Percentiles rank a stretch among this genome's conserved stretches.
Conservation (phyloP, 2,797 vertebrate species). For the Remorina albescens region DNA sequence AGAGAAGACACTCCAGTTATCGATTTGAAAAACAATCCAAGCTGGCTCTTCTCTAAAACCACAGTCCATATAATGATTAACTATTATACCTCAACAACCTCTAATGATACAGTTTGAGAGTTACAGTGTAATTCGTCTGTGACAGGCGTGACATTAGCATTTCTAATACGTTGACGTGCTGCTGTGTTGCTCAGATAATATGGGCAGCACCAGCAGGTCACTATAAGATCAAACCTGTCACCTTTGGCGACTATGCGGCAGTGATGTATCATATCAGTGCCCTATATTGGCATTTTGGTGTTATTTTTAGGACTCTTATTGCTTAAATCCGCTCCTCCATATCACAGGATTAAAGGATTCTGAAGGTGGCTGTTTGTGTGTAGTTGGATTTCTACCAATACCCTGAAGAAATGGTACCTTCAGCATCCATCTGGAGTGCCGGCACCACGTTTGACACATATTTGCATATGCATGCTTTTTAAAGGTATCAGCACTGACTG, state of each 20-base stretch:
- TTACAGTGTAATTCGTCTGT: slow-evolving; percentile 49
- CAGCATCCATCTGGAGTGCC: slow-evolving; percentile 18
- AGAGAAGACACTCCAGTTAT: slow-evolving; percentile 67
- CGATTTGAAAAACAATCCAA: slow-evolving; percentile 61
- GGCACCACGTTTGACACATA: slow-evolving; percentile 40
- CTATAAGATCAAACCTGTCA: slow-evolving; percentile 60
- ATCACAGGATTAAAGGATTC: slow-evolving; percentile 75
- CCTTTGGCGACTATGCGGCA: slow-evolving; percentile 52
- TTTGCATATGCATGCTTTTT: slow-evolving; percentile 22
- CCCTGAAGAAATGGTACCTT: slow-evolving; percentile 50
- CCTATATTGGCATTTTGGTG: slow-evolving; percentile 58
- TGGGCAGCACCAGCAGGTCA: slow-evolving; percentile 21
- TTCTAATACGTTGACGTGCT: slow-evolving; percentile 45
- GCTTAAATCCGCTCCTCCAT: slow-evolving; percentile 68
- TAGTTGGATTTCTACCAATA: slow-evolving; percentile 58
- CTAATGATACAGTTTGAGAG: slow-evolving; percentile 31
- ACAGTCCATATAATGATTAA: slow-evolving; percentile 39
- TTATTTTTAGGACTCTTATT: slow-evolving; percentile 73
- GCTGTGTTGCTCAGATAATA: slow-evolving; percentile 51
- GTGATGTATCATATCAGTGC: slow-evolving; percentile 45
- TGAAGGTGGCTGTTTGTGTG: slow-evolving; percentile 48
- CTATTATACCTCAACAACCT: slow-evolving; percentile 45
- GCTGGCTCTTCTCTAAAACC: slow-evolving; percentile 42
- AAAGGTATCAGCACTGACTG: slow-evolving; percentile 22
- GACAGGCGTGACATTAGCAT: slow-evolving; percentile 45